Conservation (phyloP, 2,113 vertebrate genomes). For the Indicator maculatus region DNA sequence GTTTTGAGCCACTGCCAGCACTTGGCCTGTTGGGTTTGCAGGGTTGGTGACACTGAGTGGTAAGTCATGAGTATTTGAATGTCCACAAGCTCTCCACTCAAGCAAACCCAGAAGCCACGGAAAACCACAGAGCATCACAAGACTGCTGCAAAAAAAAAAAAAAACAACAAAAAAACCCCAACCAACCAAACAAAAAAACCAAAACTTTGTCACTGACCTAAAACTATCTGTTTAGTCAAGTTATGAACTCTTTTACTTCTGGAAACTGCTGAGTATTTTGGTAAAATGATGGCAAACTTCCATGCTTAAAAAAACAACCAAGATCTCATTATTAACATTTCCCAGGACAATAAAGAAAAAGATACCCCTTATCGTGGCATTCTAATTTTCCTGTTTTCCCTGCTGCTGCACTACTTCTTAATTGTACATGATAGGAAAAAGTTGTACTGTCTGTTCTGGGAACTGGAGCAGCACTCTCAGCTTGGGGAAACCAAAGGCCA, state of each 20-base stretch:
- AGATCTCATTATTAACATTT: background rate
- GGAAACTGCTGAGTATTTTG: constrained; percentile 23
- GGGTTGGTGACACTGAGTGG: background rate
- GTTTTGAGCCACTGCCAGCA: background rate
- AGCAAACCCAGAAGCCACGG: background rate
- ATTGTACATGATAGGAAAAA: background rate
- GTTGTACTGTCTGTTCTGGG: background rate
- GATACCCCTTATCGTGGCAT: background rate
- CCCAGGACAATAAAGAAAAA: background rate
- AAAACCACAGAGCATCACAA: constrained; percentile 36
- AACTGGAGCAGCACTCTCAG: background rate
- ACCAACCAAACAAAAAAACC: no score
- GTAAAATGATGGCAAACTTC: background rate
- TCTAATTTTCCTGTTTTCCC: background rate
- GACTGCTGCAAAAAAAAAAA: background rate
- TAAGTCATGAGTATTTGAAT: background rate
- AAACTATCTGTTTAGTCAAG: background rate
- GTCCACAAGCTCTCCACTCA: background rate
- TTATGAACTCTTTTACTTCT: background rate
- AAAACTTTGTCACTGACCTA: no score
- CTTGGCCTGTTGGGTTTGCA: background rate
- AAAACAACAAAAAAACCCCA: no score
- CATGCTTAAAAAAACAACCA: background rate
- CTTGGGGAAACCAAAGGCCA: background rate
- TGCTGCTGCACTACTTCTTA: constrained; percentile 7